Evolutionary conservation across 2,113 vertebrate genomes (phyloP).

Genomic region (Pycnonotus jocosus): DNA sequence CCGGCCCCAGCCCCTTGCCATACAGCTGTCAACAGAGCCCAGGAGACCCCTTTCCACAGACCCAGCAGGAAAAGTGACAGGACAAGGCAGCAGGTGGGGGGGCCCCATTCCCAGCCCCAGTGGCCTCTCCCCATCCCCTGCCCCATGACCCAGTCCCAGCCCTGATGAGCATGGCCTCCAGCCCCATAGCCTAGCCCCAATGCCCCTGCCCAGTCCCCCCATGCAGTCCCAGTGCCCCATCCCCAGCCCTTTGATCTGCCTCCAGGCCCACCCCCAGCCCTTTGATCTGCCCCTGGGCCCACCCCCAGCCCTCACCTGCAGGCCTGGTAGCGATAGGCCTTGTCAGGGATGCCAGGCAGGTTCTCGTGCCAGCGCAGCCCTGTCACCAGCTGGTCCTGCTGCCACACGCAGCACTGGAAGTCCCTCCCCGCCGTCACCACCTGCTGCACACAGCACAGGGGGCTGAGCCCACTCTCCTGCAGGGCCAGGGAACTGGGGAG

Average conservation of each 20-base stretch:
- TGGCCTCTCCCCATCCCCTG: neutral
- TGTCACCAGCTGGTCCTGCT: conserved; percentile 81
- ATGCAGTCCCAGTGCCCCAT: too few species aligned
- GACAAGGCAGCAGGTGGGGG: neutral
- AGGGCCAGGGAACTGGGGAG: fast-evolving
- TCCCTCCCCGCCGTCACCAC: conserved; percentile 88
- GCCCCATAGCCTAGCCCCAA: fast-evolving
- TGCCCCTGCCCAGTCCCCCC: fast-evolving
- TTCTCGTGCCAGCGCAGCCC: conserved; percentile 87
- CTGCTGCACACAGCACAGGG: conserved; percentile 16
- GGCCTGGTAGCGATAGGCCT: conserved; percentile 86
- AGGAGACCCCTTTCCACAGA: neutral
- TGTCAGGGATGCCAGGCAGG: conserved; percentile 77
- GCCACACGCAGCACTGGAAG: conserved; percentile 89
- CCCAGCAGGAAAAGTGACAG: fast-evolving
- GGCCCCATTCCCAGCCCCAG: too few species aligned
- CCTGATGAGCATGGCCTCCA: too few species aligned
- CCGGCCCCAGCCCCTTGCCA: fast-evolving
- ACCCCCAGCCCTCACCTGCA: conserved; percentile 77
- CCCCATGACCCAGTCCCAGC: fast-evolving
- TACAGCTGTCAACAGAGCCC: neutral
- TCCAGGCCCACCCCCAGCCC: neutral
- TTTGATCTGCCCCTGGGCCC: too few species aligned
- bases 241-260: neutral
- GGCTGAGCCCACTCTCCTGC: neutral